Evolutionary conservation across 2,113 vertebrate genomes (phyloP).

Genomic region (Dicrurus megarhynchus): DNA sequence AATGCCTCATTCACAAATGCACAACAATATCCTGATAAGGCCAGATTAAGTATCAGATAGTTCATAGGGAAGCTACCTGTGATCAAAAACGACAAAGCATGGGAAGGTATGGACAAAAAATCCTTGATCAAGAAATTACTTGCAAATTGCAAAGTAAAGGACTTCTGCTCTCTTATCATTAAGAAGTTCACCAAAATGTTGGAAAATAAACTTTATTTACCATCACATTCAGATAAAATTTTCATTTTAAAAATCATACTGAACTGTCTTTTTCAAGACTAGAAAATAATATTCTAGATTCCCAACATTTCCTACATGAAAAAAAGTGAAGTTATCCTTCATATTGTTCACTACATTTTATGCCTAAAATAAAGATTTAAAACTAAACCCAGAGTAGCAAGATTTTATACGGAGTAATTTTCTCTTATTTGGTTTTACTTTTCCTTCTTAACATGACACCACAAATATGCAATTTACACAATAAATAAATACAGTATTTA

Average conservation of each 20-base stretch:
- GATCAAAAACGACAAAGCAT: background rate
- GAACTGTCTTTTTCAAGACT: background rate
- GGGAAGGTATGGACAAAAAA: background rate
- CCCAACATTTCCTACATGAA: background rate
- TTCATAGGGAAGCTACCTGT: background rate
- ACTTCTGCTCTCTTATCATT: background rate
- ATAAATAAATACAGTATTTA: background rate
- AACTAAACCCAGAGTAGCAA: background rate
- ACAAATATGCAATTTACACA: background rate
- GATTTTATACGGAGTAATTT: background rate
- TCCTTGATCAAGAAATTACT: background rate
- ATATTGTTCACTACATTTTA: background rate
- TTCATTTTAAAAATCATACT: background rate
- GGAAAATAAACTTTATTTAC: background rate
- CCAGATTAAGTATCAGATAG: background rate
- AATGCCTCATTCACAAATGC: background rate
- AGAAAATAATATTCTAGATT: background rate
- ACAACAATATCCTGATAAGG: background rate
- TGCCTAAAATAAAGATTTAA: background rate
- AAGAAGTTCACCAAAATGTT: background rate
- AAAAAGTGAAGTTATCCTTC: background rate
- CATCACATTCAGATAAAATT: background rate
- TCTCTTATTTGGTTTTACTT: background rate
- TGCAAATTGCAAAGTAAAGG: background rate
- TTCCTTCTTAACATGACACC: background rate